Conservation (phyloP, 2,888 invertebrate species). For the Diarsia brunnea region DNA sequence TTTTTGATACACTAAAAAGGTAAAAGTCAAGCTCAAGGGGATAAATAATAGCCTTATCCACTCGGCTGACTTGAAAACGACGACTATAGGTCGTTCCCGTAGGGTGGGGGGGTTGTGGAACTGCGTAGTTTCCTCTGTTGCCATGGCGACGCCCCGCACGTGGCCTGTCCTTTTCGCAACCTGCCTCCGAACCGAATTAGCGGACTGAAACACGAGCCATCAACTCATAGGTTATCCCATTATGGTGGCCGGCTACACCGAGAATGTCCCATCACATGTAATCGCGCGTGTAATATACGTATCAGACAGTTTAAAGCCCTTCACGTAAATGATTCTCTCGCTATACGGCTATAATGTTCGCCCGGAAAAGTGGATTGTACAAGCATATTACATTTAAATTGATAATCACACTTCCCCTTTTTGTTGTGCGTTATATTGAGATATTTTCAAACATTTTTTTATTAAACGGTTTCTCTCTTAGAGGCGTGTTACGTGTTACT, state of each 20-base stretch:
- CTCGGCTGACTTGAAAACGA: constrained; percentile 70
- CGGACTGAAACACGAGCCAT: constrained; percentile 74
- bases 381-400: constrained; percentile 74
- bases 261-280: constrained; percentile 75
- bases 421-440: constrained; percentile 65
- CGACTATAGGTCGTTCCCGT: constrained; percentile 67
- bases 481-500: constrained; percentile 68
- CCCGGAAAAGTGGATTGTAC: constrained; percentile 29
- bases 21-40: constrained; percentile 31
- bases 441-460: constrained; percentile 75
- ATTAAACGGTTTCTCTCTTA: constrained; percentile 70
- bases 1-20: constrained; percentile 13
- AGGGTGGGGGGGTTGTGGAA: constrained; percentile 79
- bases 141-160: constrained; percentile 88
- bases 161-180: constrained; percentile 77
- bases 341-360: constrained; percentile 46
- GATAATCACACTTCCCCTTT: constrained; percentile 72
- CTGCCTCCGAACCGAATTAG: constrained; percentile 81
- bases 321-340: constrained; percentile 60
- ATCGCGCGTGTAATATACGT: constrained; percentile 71
- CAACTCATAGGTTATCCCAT: constrained; percentile 79
- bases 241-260: constrained; percentile 75
- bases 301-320: constrained; percentile 63
- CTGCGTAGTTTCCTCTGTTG: constrained; percentile 87
- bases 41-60: constrained; percentile 70